Base-by-base conservation (phyloP, 2,888 invertebrate species). In the Drosophila quinaria region DNA sequence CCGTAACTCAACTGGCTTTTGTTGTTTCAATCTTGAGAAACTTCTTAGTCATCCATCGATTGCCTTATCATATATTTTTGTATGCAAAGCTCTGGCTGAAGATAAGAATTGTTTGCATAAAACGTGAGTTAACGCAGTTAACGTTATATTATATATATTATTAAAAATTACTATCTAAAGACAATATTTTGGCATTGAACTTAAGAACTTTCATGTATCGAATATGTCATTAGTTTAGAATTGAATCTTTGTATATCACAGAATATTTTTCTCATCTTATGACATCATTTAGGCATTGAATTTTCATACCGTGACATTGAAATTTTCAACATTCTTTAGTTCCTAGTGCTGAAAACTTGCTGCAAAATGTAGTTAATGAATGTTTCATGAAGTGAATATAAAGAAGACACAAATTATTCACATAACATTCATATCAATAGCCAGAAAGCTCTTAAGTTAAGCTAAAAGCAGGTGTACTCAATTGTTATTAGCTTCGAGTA, bases 51-150 rank as follows among this genome's bases (percentile, higher is more conserved):
- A 79, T 68, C 44, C 78, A 83, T 74, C 46, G 49, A 55, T 64
- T 33, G 29, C 29, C 19, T 41, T 59, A 22, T 49, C 22, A 46
- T 25, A 60, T 15, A 22, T 22, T 58, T n/a, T 31, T 61, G 25
- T 25, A 37, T 54, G 61, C 59, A 35, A 41, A 64, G 37, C 19
- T 29, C 33, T 42, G 11, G 31, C 41, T 29, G 3, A 13, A 49
- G 80, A 86, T 86, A 83, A 77, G 49, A 61, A 49, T 47, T 80
- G 74, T 66, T 70, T 73, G 78, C 81, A 70, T 84, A 70, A 78
- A 74, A 78, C 74, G 81, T 87, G 84, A 70, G 62, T 46, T 60
- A 59, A 50, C 35, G 13, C 9, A 9, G 19, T 35, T 9, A 5
- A 29, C 15, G 13, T 39, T 29, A 58, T 22, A 19, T 47, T 11